Evolutionary conservation across 1,140 invertebrate species (phyloP), one percentile per base, ranked within the genome.

Genomic region (Paraescarpia echinospica): DNA sequence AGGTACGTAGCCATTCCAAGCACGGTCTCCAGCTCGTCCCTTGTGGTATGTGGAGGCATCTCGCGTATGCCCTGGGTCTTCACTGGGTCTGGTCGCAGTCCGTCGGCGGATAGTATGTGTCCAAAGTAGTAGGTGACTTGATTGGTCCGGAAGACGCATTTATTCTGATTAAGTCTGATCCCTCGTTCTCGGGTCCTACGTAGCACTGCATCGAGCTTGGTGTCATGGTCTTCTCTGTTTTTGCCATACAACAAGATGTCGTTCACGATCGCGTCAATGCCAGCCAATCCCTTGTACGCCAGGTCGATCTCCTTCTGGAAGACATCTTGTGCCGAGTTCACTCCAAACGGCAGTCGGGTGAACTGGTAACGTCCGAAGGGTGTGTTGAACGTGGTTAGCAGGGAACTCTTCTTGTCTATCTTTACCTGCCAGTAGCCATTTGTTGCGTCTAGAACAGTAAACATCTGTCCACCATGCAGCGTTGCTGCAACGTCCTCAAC

Each of bases 231-330:
- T 90, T 92, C 92, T 91, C 93, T 91, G 59, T 94, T 48, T 77
- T 88, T 14, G 94, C 95, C 90, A 91, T 95, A 8, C n/a, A n/a
- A n/a, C n/a, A n/a, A n/a, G n/a, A n/a, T 41, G 41, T 41, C 41
- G 41, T 96, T 92, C 14, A 96, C 35, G 27, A 96, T 94, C 93
- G 96, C 96, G 94, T 96, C 95, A 91, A 95, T 94, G 35, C 95
- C 95, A 89, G 93, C n/a, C 31, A 96, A 92, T 35, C 94, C 94
- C 91, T 94, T 93, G 88, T 96, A 94, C 51, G 94, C 94, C 93
- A 94, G 92, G 34, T 93, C 92, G 91, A 95, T 95, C 34, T 90
- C 14, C 91, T 93, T 93, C 90, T 96, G 94, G 93, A 95, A 96
- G 4, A 95, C 93, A 93, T 96, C 41, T 41, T 41, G 41, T 41